Evolutionary conservation across 2,888 invertebrate species (phyloP), one percentile per base, ranked within the genome.

Genomic region (Parthenolecanium corni): DNA sequence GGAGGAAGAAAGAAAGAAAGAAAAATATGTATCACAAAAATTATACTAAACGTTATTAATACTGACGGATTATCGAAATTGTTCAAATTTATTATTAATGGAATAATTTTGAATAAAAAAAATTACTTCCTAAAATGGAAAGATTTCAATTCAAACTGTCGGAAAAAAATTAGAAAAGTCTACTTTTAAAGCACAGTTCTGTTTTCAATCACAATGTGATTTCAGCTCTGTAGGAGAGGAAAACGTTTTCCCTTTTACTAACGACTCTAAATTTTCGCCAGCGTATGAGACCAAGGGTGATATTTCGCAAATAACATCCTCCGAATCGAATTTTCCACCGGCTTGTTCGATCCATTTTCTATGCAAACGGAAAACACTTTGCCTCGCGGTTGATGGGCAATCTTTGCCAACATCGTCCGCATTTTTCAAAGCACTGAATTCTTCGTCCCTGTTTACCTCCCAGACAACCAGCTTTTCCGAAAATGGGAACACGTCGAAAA

Each of bases 371-470:
- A 86, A 79, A 11, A 96, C 75, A 70, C 91, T 89, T 36, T 82
- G 80, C 56, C 84, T 78, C 1, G 92, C 88, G 0, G 96, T 94
- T 0, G 83, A 82, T 0, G 97, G 90, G 64, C 92, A 94, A 75
- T 97, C 96, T 71, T 90, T 88, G 42, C 86, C 86, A 1, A 81
- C 86, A 0, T 82, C 78, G 72, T 96, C 89, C 1, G 89, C 81
- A 74, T 99, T 99, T 73, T 99, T 99, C 67, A 99, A 75, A 0
- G 97, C 95, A 69, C 96, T 93, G 73, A 98, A 99, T 73, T 99
- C 98, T 65, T 89, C 86, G 68, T 89, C 85, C 51, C 97, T 81
- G 0, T 86, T 81, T 0, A 90, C 89, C 76, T 97, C 94, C 83
- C 95, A 89, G 5, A 91, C 90, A 12, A 88, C 91, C 71, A 98